Conservation (phyloP, 1,140 invertebrate genomes). For the Drosophila pseudoobscura region DNA sequence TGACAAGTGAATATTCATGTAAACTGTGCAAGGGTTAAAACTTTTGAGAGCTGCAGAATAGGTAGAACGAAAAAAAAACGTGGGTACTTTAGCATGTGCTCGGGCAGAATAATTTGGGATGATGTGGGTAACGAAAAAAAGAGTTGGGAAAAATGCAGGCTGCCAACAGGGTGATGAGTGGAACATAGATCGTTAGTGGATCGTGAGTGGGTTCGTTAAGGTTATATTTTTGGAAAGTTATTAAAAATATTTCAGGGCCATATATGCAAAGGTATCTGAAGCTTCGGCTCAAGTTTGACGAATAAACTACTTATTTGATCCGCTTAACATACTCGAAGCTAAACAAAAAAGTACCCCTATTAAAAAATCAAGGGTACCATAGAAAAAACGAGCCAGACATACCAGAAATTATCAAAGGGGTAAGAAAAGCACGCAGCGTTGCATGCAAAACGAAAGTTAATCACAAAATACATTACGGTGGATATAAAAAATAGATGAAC, state of each 20-base stretch:
- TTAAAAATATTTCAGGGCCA: too few relatives aligned
- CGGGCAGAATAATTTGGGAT: slow-evolving; percentile 73
- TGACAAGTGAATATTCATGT: slow-evolving; percentile 83
- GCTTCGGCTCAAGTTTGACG: background rate
- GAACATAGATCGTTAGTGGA: background rate
- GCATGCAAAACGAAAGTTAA: slow-evolving; percentile 82
- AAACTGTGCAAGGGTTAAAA: slow-evolving; percentile 73
- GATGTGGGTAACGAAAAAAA: slow-evolving; percentile 58
- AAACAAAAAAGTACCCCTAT: slow-evolving; percentile 49
- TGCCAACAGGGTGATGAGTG: slow-evolving; percentile 37
- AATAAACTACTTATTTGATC: slow-evolving; percentile 45
- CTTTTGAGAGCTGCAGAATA: slow-evolving; percentile 24
- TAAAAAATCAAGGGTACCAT: slow-evolving; percentile 16
- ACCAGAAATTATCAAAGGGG: slow-evolving; percentile 18
- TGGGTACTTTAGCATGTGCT: slow-evolving; percentile 81
- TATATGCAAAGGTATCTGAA: too few relatives aligned
- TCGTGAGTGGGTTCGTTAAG: background rate
- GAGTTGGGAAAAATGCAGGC: slow-evolving; percentile 32
- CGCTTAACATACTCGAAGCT: slow-evolving; percentile 62
- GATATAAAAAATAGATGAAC: slow-evolving; percentile 66
- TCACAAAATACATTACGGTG: slow-evolving; percentile 78
- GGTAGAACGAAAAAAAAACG: slow-evolving; percentile 65
- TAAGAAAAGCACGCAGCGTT: slow-evolving; percentile 44
- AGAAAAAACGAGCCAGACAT: slow-evolving; percentile 7
- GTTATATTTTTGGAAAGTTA: background rate